Evolutionary conservation across 2,113 vertebrate genomes (phyloP), one percentile per base, ranked within the genome.

Genomic region (Festucalex cinctus): DNA sequence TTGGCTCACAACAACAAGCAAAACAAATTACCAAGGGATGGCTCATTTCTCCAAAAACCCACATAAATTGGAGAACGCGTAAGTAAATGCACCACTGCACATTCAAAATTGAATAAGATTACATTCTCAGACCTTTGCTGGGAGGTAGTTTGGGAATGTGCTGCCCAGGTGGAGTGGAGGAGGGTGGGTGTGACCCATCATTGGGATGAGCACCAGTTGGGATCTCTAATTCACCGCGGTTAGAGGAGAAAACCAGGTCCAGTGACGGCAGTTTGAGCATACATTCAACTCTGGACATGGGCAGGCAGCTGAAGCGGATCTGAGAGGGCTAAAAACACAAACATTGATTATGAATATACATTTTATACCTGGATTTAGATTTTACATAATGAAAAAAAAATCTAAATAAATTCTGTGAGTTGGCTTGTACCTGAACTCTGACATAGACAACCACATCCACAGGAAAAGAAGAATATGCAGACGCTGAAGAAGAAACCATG

Each of bases 401-500:
- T 32, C 28, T 32, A 32, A 32, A 2, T 4, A 32, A 24, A n/a
- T n/a, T 9, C 10, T 53, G 35, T 12, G 35, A 54, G n/a, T 44
- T 36, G 41, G 22, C 48, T 3, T 13, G 49, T 84, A 99, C 97
- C 97, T 99, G 97, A 66, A 99, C 97, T 86, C 97, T 90, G 68
- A 99, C 97, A 20, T 99, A 99, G 64, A 99, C 97, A 0, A 99
- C 97, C 58, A 99, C 97, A 35, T 99, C 97, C 49, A 99, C 97
- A 1, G 97, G 97, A 76, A 99, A 99, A 58, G 97, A 99, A 51
- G 97, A 95, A 82, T 98, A 98, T 1, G 95, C 93, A 1, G 95
- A 98, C 0, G 95, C 92, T 3, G 97, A 96, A 3, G 97, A 97
- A 0, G 97, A 98, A 13, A 98, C 96, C 65, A 99, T 79, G 0